Evolutionary conservation across 2,888 invertebrate genomes (phyloP).

Genomic region (Hecatera dysodea): DNA sequence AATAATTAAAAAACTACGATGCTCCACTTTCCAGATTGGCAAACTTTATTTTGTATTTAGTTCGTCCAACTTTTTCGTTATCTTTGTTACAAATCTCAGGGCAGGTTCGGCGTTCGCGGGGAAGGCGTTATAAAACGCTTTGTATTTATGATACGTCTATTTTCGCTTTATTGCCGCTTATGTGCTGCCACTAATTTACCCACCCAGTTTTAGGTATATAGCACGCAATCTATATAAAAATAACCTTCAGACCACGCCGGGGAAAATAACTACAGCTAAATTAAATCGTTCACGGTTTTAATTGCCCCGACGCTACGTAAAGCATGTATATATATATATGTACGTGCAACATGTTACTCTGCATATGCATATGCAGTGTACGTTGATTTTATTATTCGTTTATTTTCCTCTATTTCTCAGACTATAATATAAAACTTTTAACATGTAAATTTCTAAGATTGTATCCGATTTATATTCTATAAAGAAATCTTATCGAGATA

Average conservation of each 20-base stretch:
- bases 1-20: constrained; percentile 61
- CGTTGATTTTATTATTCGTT: constrained; percentile 18
- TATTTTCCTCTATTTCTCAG: constrained; percentile 10
- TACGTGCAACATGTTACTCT: constrained; percentile 29
- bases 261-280: constrained; percentile 65
- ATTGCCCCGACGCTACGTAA: constrained; percentile 62
- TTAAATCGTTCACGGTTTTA: constrained; percentile 66
- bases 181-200: constrained; percentile 75
- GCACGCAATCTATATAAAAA: constrained; percentile 74
- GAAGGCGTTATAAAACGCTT: constrained; percentile 78
- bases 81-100: constrained; percentile 72
- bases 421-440: constrained; percentile 38
- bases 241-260: constrained; percentile 66
- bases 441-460: constrained; percentile 40
- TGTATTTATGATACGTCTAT: constrained; percentile 81
- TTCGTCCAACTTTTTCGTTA: constrained; percentile 75
- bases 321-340: constrained; percentile 54
- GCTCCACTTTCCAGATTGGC: constrained; percentile 59
- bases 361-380: constrained; percentile 18
- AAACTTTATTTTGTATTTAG: constrained; percentile 64
- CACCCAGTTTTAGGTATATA: constrained; percentile 69
- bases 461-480: constrained; percentile 42
- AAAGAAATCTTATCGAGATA: constrained; percentile 50
- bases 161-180: constrained; percentile 78
- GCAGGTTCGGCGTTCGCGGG: constrained; percentile 70